phyloP scores from a whole-genome alignment of 2,888 invertebrate genomes.

The Stenotaenia linearis region DNA sequence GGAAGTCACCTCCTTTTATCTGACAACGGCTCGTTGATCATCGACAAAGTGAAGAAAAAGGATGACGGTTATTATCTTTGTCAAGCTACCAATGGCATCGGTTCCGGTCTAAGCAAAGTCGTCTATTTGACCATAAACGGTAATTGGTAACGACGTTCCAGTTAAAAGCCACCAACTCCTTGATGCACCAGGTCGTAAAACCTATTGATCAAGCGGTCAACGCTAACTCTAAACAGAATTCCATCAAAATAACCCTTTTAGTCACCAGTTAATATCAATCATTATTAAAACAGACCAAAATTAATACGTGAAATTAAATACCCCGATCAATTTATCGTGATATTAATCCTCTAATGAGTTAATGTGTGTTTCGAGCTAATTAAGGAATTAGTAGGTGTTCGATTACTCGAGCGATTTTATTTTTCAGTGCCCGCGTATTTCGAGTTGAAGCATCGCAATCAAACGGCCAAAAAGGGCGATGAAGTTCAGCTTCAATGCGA shows the following conservation, averaged over 20 bases:
- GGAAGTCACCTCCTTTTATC: slow-evolving; percentile 36
- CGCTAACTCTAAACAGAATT: background rate
- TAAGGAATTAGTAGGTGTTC: too few species aligned
- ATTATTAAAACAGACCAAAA: background rate
- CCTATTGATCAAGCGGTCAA: background rate
- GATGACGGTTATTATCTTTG: slow-evolving; percentile 52
- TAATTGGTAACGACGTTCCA: slow-evolving; percentile 39
- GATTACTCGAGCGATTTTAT: too few species aligned
- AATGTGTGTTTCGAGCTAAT: background rate
- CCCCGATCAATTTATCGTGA: background rate
- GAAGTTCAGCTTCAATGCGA: slow-evolving; percentile 48
- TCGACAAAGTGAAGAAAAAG: slow-evolving; percentile 45
- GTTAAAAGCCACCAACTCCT: background rate
- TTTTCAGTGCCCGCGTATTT: slow-evolving; percentile 41
- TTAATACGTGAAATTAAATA: background rate
- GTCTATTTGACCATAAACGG: slow-evolving; percentile 50
- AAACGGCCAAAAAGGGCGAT: slow-evolving; percentile 47
- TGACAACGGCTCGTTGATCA: slow-evolving; percentile 48
- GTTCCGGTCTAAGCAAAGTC: slow-evolving; percentile 50
- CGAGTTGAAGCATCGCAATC: slow-evolving; percentile 44
- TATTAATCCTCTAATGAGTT: background rate
- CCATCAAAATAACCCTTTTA: background rate
- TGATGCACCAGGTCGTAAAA: background rate
- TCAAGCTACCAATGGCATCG: slow-evolving; percentile 51
- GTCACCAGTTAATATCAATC: background rate